phyloP scores from a whole-genome alignment of 2,113 vertebrate genomes.

The Otus sunia region DNA sequence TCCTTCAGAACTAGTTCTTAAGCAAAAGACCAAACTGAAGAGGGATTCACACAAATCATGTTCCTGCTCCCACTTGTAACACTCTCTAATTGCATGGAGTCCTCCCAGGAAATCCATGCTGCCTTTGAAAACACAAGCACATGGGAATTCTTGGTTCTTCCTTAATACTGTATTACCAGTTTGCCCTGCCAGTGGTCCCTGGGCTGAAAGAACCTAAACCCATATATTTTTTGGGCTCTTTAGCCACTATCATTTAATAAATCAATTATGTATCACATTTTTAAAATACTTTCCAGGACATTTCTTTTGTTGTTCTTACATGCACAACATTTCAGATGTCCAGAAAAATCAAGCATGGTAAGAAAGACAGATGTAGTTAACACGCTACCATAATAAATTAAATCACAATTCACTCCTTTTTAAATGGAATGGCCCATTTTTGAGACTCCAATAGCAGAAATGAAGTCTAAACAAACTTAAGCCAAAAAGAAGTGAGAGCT shows the following conservation, averaged over 20 bases:
- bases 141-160: neutral
- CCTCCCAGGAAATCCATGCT: neutral
- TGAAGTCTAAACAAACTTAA: neutral
- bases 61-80: neutral
- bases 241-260: neutral
- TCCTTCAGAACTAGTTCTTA: neutral
- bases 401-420: neutral
- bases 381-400: neutral
- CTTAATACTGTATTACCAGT: neutral
- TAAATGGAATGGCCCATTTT: neutral
- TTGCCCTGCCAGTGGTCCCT: neutral
- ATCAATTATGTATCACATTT: neutral
- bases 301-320: neutral
- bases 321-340: neutral
- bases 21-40: neutral
- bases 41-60: neutral
- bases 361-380: neutral
- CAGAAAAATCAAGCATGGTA: neutral
- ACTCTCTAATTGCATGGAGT: neutral
- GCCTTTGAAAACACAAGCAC: neutral
- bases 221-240: neutral
- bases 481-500: neutral
- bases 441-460: neutral
- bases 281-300: neutral
- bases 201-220: neutral